Percentiles rank a stretch among this genome's conserved stretches.
Conservation (phyloP, 2,113 vertebrate genomes). For the Myodes glareolus region DNA sequence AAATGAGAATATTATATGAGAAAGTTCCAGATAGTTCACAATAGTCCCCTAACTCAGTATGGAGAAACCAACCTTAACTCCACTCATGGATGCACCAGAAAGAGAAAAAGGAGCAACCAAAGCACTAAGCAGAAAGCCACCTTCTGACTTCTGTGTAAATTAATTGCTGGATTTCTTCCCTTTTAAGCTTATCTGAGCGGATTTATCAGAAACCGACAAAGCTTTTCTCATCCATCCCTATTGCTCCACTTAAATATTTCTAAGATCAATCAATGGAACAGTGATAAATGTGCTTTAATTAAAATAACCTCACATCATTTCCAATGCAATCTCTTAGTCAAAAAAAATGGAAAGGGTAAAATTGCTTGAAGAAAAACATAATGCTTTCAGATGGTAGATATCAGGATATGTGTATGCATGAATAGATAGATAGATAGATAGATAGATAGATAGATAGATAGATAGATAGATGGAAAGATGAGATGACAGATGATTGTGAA, state of each 20-base stretch:
- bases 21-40: slow-evolving; percentile 53
- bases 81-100: slow-evolving; percentile 78
- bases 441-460: not conserved
- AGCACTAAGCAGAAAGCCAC: slow-evolving; percentile 73
- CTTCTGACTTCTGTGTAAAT: slow-evolving; percentile 83
- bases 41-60: slow-evolving; percentile 10
- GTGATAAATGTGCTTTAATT: slow-evolving; percentile 69
- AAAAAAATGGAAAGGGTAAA: not conserved
- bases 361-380: not conserved
- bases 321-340: not conserved
- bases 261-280: slow-evolving; percentile 79
- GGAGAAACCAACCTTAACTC: slow-evolving; percentile 38
- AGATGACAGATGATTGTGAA: no score
- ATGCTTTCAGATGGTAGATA: not conserved
- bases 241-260: slow-evolving; percentile 83
- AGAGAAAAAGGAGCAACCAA: slow-evolving; percentile 72
- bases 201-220: slow-evolving; percentile 77
- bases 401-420: not conserved
- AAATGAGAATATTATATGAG: not conserved
- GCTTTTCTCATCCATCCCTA: slow-evolving; percentile 61
- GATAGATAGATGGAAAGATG: not conserved
- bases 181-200: slow-evolving; percentile 77
- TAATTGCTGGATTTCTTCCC: slow-evolving; percentile 83
- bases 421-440: not conserved
- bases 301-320: slow-evolving; percentile 7